Conservation (phyloP, 2,888 invertebrate species). For the Mantis religiosa region DNA sequence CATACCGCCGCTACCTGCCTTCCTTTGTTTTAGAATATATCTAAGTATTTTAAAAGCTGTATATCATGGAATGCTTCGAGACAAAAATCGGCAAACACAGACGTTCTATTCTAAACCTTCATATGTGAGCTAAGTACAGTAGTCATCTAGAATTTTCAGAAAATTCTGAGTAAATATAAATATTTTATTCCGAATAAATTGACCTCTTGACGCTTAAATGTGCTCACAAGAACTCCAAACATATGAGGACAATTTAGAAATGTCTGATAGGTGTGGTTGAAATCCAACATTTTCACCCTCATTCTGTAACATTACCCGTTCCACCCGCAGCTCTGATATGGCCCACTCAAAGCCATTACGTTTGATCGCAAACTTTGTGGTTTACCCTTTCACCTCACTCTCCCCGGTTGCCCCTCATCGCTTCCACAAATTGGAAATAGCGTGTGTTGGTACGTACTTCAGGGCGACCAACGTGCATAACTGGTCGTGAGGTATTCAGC, state of each 20-base stretch:
- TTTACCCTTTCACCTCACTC: background rate
- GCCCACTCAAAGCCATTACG: background rate
- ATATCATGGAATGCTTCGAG: too few species aligned
- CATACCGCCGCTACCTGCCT: too few species aligned
- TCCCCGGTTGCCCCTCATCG: background rate
- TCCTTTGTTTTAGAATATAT: too few species aligned
- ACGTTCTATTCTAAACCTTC: too few species aligned
- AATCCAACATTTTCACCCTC: background rate
- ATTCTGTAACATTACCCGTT: background rate
- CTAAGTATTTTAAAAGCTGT: too few species aligned
- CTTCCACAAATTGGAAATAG: background rate
- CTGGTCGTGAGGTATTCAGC: background rate
- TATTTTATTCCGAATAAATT: too few species aligned
- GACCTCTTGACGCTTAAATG: too few species aligned
- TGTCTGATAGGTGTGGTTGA: background rate
- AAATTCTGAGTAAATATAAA: too few species aligned
- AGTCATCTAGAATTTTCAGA: too few species aligned
- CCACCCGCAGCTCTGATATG: background rate
- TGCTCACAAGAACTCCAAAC: background rate
- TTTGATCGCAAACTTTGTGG: constrained; percentile 7
- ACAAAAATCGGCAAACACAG: too few species aligned
- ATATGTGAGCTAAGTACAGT: too few species aligned
- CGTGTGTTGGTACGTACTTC: background rate
- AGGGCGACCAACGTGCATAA: background rate
- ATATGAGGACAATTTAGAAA: background rate